Base-by-base conservation (phyloP, 2,113 vertebrate species). In the Odobenus rosmarus region DNA sequence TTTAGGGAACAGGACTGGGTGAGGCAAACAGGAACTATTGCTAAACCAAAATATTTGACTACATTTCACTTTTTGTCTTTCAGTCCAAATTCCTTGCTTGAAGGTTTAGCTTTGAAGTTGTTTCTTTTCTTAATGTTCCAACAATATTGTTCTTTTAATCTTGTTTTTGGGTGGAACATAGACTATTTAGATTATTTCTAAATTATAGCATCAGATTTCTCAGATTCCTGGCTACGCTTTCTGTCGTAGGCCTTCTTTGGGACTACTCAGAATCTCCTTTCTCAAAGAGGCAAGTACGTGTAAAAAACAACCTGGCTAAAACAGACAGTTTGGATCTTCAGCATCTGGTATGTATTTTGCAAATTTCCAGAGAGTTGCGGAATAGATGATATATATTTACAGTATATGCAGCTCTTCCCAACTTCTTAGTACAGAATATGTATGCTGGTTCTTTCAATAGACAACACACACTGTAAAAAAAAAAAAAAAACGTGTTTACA, bases 121-220 rank as follows among this genome's bases (percentile, higher is more conserved):
- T 93, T 98, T 96, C 89, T 95, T 96, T 97, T 97, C 92, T 97
- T 96, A 96, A 96, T 95, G 96, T 96, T 97, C 96, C 96, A 97
- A 96, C 96, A 98, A 98, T 95, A 98, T 96, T 98, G 97, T 96
- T 92, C 97, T 98, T 95, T 97, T 98, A 85, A 97, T 98, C 97
- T 98, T 98, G 88, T 95, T 98, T 88, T 90, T 57, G 97, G 97
- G 88, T 97, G 69, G 86, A 97, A 95, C 89, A 31, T 49, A 80
- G 88, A 97, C 64, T 97, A 95, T 97, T 98, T 93, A 93, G 95
- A 53, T 90, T 98, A 92, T 95, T 95, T 94, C 97, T 97, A 97
- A 98, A 96, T 98, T 98, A 53, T 93, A 97, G 98, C 46, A 5
- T 98, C 86, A 31, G 3, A 92, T 98, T 98, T 98, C 98, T 95